Percentiles rank a stretch among this genome's conserved stretches.
phyloP scores from a whole-genome alignment of 1,140 invertebrate genomes.

The Diploscapter pachys region DNA sequence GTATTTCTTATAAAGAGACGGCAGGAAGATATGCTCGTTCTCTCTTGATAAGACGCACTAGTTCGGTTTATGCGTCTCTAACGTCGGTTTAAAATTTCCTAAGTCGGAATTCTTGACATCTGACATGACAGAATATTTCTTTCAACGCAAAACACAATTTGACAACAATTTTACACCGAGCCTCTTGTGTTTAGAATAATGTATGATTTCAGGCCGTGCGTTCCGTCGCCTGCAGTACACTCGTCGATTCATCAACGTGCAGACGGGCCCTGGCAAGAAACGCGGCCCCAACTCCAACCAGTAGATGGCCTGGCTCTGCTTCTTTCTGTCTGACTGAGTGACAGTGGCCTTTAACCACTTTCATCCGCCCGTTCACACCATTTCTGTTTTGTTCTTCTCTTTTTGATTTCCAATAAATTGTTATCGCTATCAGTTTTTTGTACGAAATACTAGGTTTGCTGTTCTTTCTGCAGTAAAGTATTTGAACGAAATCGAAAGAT shows the following conservation, averaged over 20 bases:
- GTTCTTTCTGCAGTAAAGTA: too few species aligned
- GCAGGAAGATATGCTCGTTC: too few species aligned
- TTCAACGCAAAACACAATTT: too few species aligned
- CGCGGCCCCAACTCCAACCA: conserved; percentile 92
- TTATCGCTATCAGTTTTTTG: not conserved
- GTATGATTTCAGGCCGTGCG: conserved; percentile 70
- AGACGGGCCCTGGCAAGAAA: conserved; percentile 82
- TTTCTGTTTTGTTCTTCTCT: conserved; percentile 3
- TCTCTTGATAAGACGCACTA: too few species aligned
- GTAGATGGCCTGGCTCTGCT: too few species aligned
- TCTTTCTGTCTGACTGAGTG: conserved; percentile 40
- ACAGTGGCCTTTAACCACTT: not conserved
- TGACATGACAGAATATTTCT: not conserved
- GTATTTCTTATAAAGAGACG: too few species aligned
- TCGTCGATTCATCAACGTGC: conserved; percentile 92
- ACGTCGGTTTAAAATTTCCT: not conserved
- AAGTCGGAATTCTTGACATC: conserved; percentile 16
- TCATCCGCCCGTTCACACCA: not conserved
- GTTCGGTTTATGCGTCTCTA: not conserved
- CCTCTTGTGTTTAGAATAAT: too few species aligned
- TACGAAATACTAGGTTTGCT: too few species aligned
- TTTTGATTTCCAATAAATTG: not conserved
- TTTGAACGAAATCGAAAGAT: too few species aligned
- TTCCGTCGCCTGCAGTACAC: conserved; percentile 98
- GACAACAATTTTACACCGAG: too few species aligned